These are phyloP conservation scores for Agrochola macilenta DNA, from an alignment of 2,888 invertebrate species.

Conservation along the genomic window DNA sequence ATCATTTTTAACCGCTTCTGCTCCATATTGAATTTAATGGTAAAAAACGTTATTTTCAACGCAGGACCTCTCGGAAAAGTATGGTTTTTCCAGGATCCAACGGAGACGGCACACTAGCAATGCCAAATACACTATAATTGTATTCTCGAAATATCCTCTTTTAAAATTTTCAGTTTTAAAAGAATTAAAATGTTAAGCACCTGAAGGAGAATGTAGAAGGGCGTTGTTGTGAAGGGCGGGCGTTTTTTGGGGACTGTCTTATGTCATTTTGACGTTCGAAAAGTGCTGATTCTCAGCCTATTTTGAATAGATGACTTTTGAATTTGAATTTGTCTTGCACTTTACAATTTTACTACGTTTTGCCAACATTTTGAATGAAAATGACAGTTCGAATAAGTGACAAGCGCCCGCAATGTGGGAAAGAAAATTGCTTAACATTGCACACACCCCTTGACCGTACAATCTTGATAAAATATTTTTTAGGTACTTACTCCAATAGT, in stretches of 20 bases:
- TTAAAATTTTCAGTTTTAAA: background rate
- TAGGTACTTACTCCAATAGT: background rate
- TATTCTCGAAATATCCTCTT: background rate
- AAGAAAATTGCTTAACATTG: background rate
- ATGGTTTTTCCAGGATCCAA: background rate
- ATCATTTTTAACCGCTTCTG: background rate
- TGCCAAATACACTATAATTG: background rate
- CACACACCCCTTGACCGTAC: background rate
- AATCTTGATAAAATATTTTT: slow-evolving; percentile 8
- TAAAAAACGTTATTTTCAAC: background rate
- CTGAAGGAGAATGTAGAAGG: background rate
- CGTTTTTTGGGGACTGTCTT: too few species aligned
- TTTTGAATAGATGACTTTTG: too few species aligned
- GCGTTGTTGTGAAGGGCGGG: too few species aligned
- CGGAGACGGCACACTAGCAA: background rate
- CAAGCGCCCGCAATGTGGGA: background rate
- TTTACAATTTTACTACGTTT: background rate
- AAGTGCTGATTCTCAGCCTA: too few species aligned
- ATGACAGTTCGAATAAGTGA: background rate
- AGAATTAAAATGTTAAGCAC: background rate
- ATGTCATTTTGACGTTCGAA: too few species aligned
- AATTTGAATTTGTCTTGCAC: background rate
- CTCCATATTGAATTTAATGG: background rate
- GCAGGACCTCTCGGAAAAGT: background rate
- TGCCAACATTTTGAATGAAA: too few species aligned